Evolutionary conservation across 2,797 vertebrate genomes (phyloP).

Genomic region (Leuciscus waleckii): DNA sequence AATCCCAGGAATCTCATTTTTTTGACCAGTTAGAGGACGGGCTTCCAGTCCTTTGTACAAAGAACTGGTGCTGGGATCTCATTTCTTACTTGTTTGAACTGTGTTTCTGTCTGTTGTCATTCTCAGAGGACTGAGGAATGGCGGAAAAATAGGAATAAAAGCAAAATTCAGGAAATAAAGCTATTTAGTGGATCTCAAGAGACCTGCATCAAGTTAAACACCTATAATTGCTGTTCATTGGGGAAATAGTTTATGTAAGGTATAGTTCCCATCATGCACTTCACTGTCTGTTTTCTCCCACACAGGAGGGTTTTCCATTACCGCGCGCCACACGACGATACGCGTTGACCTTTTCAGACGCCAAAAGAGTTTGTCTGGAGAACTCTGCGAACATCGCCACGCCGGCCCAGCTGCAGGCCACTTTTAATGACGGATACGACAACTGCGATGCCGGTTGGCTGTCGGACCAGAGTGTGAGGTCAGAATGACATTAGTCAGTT

Average conservation of each 20-base stretch:
- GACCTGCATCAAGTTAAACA: slow-evolving; percentile 14
- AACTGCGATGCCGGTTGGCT: slow-evolving; percentile 97
- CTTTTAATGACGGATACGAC: slow-evolving; percentile 93
- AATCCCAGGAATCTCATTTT: slow-evolving; percentile 51
- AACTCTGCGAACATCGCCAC: slow-evolving; percentile 87
- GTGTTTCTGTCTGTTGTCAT: slow-evolving; percentile 46
- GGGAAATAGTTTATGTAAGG: neutral
- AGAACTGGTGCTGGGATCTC: slow-evolving; percentile 1
- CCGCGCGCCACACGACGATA: slow-evolving; percentile 89
- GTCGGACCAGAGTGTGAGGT: slow-evolving; percentile 91
- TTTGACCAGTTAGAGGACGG: neutral
- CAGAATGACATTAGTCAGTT: slow-evolving; percentile 46
- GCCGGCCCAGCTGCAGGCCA: slow-evolving; percentile 87
- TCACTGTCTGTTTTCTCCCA: slow-evolving; percentile 1
- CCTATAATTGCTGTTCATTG: neutral
- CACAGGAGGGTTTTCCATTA: slow-evolving; percentile 94
- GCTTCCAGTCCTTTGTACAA: too few species aligned
- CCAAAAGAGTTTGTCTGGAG: slow-evolving; percentile 84
- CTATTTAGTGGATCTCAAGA: neutral
- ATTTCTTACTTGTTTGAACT: slow-evolving; percentile 31
- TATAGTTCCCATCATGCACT: neutral
- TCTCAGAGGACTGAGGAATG: slow-evolving; percentile 14
- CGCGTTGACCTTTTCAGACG: slow-evolving; percentile 83
- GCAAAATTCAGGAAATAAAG: neutral
- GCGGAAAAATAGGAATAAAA: neutral